Evolutionary conservation across 2,797 vertebrate genomes (phyloP), one percentile per base, ranked within the genome.

Genomic region (Gadopsis marmoratus): DNA sequence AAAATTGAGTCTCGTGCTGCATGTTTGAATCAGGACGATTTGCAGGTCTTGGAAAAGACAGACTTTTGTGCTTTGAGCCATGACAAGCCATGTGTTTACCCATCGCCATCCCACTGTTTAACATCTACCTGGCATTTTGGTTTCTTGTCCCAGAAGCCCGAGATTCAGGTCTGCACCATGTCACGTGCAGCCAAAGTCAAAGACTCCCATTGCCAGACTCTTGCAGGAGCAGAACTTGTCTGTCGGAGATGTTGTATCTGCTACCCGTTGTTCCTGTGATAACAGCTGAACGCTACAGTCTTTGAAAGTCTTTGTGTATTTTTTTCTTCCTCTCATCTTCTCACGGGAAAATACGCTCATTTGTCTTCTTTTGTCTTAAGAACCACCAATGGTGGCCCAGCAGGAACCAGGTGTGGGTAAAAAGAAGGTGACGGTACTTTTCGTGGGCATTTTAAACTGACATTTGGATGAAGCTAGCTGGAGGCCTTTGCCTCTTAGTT

Each of bases 351-450:
- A 41, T 13, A 41, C 10, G 12, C 26, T 33, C 2, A 17, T 26
- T 9, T 21, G 2, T 21, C 68, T n/a, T 21, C 1, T 19, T 7
- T 10, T 16, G 11, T 48, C 31, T 47, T 19, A 23, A 23, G 1
- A 43, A 17, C 7, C 3, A 23, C 55, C 63, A 48, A 54, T 54
- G 9, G 29, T 8, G 10, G 14, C 3, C 33, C 14, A 14, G 33
- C 47, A 26, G 1, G 2, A 50, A 8, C 37, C 66, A 56, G 71
- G 58, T 70, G 66, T 16, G 41, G 41, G 6, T 5, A 4, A 9
- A 7, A 37, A 1, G 21, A 39, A 14, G 45, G 10, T 9, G 11
- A 6, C 0, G 4, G 2, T 1, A 19, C n/a, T 14, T 26, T 26
- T 68, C 16, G 35, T 13, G 19, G 26, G 29, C 13, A 5, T 19